phyloP scores from a whole-genome alignment of 2,888 invertebrate genomes.

The Heterodera filipjevi region DNA sequence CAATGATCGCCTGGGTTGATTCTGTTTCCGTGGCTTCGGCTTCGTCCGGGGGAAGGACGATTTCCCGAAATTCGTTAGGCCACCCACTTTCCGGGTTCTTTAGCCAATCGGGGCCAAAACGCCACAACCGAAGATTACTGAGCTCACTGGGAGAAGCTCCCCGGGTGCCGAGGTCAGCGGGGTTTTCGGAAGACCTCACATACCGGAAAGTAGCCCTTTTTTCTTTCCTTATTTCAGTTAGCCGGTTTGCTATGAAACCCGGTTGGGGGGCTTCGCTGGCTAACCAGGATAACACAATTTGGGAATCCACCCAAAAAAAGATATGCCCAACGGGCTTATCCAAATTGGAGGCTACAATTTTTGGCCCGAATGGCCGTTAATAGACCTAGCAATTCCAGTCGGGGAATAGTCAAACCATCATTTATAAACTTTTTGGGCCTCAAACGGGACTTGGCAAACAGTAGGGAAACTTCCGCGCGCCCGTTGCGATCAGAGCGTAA shows the following conservation, averaged over 20 bases:
- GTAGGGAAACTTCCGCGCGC: not conserved
- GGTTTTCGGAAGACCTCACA: conserved; percentile 22
- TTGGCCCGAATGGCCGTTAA: not conserved
- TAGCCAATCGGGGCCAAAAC: conserved; percentile 27
- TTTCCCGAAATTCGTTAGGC: not conserved
- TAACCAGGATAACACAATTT: conserved; percentile 23
- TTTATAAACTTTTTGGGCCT: conserved; percentile 14
- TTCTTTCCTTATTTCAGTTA: not conserved
- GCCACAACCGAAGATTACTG: conserved; percentile 1
- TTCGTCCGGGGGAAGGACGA: not conserved
- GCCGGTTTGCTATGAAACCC: conserved; percentile 27
- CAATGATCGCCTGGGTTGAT: not conserved
- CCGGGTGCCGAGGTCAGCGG: conserved; percentile 31
- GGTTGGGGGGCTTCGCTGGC: not conserved
- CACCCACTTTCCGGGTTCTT: not conserved
- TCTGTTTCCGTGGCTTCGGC: not conserved
- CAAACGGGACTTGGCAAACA: conserved; percentile 23
- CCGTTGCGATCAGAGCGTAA: conserved; percentile 7
- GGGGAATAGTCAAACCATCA: conserved; percentile 28
- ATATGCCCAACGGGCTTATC: not conserved
- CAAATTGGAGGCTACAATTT: not conserved
- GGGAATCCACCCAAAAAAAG: conserved; percentile 26
- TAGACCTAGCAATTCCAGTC: conserved; percentile 21
- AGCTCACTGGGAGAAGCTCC: conserved; percentile 20
- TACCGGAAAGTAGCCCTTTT: conserved; percentile 16